These are phyloP conservation scores for Macrotis lagotis DNA, from an alignment of 2,113 vertebrate species.

Conservation along the genomic window DNA sequence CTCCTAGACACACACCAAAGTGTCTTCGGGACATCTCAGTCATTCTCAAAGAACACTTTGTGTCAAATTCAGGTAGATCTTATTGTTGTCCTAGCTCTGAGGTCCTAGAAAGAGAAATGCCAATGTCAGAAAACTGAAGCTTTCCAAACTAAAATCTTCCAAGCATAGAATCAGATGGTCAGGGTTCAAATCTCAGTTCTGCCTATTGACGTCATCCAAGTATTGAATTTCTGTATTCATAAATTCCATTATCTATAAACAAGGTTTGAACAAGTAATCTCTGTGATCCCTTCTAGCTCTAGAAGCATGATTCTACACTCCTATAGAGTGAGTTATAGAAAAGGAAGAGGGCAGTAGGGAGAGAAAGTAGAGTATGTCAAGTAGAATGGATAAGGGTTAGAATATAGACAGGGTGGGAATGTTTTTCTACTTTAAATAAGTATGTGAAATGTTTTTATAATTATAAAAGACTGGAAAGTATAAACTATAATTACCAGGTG, in stretches of 20 bases:
- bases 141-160: not conserved
- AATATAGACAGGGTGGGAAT: not conserved
- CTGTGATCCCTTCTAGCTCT: not conserved
- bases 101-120: not conserved
- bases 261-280: not conserved
- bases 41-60: not conserved
- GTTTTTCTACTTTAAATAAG: not conserved
- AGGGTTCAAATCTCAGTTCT: not conserved
- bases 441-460: not conserved
- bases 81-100: not conserved
- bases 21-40: not conserved
- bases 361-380: not conserved
- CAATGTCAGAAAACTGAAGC: not conserved
- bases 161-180: not conserved
- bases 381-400: not conserved
- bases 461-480: not conserved
- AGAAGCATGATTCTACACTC: no score
- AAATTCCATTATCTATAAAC: not conserved
- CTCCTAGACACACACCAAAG: not conserved
- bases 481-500: not conserved
- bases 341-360: not conserved
- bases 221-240: not conserved
- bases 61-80: not conserved
- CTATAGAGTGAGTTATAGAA: not conserved
- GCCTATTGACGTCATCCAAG: not conserved